Evolutionary conservation across 2,797 vertebrate species (phyloP).

Genomic region (Pseudotriccus pelzelni): DNA sequence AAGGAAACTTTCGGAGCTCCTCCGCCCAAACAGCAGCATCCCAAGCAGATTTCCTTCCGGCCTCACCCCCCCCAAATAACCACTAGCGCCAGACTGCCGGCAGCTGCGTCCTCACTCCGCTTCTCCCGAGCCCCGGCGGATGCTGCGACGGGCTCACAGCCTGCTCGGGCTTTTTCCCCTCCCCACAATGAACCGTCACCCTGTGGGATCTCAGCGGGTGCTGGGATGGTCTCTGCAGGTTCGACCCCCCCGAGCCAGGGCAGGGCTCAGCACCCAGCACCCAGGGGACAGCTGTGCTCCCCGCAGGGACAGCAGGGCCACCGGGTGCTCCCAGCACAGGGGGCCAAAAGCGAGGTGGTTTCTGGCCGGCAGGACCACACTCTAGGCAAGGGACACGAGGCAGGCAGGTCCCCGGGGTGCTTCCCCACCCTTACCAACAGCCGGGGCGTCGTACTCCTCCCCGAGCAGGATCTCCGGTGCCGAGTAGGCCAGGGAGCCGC

Average conservation of each 20-base stretch:
- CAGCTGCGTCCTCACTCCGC: not conserved
- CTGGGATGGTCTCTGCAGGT: fast-evolving
- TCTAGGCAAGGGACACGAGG: not conserved
- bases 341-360: not conserved
- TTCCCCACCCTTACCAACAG: conserved; percentile 81
- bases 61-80: not conserved
- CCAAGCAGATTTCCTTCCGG: conserved; percentile 25
- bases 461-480: conserved; percentile 89
- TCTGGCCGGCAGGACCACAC: not conserved
- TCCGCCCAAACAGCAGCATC: not conserved
- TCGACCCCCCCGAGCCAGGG: not conserved
- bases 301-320: not conserved
- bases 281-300: not conserved
- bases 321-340: not conserved
- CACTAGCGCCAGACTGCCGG: not conserved
- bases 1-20: conserved; percentile 14
- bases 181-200: not conserved
- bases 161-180: not conserved
- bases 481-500: conserved; percentile 87
- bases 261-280: not conserved
- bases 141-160: not conserved
- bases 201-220: not conserved
- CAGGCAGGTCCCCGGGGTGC: not conserved
- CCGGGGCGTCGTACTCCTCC: conserved; percentile 87
- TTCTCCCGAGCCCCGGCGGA: not conserved